Evolutionary conservation across 2,888 invertebrate genomes (phyloP), one percentile per base, ranked within the genome.

Genomic region (Stenodema calcarata): DNA sequence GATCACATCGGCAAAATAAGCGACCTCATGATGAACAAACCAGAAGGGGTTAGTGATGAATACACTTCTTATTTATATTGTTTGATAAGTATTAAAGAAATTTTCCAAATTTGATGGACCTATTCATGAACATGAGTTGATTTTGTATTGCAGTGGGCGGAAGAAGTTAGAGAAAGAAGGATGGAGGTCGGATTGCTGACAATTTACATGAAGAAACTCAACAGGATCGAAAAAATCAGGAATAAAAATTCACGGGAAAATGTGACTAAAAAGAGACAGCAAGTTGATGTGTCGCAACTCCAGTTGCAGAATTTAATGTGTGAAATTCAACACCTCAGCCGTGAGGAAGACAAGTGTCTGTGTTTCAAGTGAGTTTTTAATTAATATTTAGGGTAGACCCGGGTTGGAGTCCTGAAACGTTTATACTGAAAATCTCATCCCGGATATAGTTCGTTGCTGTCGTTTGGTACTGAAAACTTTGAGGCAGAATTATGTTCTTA

Each of bases 291-390:
- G 85, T 96, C 96, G 89, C 96, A 98, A 90, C 92, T 99, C 81
- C 96, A 97, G 89, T 92, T 98, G 85, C 98, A 99, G 91, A 99
- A 99, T 92, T 93, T 99, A 81, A 92, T 98, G 6, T 99, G 99
- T 91, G 99, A 99, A 93, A 95, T 96, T 11, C 95, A 97, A 90
- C 98, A 99, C 92, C 92, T 99, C 27, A 95, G 97, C 89, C 97
- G 97, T 89, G 98, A 99, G 93, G 97, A 97, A n/a, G 95, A 96
- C 27, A 97, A 97, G 90, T 98, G 98, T 90, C 93, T 97, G 87
- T 97, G 98, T 90, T 98, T 98, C 91, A 98, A 97, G 95, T 95
- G 91, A 91, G 93, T 70, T 47, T 44, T 35, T 80, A n/a, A n/a
- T 69, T 69, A 9, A 23, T 27, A 18, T 76, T 76, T 30, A 27